Percentiles rank a stretch among this genome's conserved stretches.
phyloP scores from a whole-genome alignment of 92 coral and sea anemone genomes.

The Blastomussa wellsi region DNA sequence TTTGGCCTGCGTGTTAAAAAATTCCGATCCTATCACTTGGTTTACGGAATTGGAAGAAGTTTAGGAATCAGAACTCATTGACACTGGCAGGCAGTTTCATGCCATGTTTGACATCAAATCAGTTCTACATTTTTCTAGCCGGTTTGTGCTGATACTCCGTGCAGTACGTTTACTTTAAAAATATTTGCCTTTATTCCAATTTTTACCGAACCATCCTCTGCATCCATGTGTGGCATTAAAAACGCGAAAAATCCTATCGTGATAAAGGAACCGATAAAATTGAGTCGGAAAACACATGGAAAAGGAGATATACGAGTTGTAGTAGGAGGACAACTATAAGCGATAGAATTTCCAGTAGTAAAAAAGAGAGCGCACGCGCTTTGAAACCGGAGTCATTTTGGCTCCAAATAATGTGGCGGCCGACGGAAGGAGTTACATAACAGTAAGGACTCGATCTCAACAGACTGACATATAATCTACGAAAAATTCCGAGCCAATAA shows the following conservation, averaged over 20 bases:
- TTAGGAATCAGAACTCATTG: too few relatives aligned
- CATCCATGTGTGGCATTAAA: too few relatives aligned
- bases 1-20: background rate
- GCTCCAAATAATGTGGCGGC: background rate
- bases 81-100: too few relatives aligned
- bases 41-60: background rate
- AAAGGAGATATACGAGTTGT: background rate
- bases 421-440: too few relatives aligned
- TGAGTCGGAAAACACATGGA: background rate
- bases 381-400: background rate
- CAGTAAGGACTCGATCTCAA: too few relatives aligned
- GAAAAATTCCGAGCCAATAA: too few relatives aligned
- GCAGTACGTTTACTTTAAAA: background rate
- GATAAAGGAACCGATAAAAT: too few relatives aligned
- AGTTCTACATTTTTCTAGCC: background rate
- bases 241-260: background rate
- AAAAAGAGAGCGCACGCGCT: too few relatives aligned
- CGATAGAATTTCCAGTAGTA: background rate
- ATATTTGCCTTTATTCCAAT: background rate
- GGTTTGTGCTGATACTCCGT: background rate
- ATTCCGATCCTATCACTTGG: background rate
- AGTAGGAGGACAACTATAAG: too few relatives aligned
- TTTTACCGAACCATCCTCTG: background rate
- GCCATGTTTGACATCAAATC: background rate
- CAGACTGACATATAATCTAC: too few relatives aligned